Evolutionary conservation across 2,888 invertebrate genomes (phyloP), one percentile per base, ranked within the genome.

Genomic region (Oscheius sp.): DNA sequence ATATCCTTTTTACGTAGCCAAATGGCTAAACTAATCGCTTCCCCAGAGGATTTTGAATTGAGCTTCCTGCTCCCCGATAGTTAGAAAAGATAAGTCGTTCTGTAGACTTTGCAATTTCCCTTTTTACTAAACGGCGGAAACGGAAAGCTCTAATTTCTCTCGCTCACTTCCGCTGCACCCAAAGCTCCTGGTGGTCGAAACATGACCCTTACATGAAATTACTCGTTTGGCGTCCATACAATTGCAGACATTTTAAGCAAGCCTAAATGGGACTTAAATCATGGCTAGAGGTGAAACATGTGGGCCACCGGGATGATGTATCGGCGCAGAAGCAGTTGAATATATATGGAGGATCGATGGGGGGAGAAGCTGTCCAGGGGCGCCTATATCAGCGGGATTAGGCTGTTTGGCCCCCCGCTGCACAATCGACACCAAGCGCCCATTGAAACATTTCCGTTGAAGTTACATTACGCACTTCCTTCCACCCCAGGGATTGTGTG

Each of bases 381-480:
- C 61, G 61, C 61, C 61, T 45, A 61, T 61, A 61, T 61, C 61
- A 42, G 45, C 61, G 42, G 61, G 61, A 61, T 61, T 61, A 61
- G 61, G 61, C 61, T 61, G 42, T 61, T 61, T 61, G 61, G 61
- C 61, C 55, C 48, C 55, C 55, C 42, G 61, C 61, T 61, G 61
- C 61, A 61, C 61, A 61, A 61, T 61, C 45, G 61, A 61, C 61
- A 61, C 61, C 61, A 61, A 61, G 61, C 61, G 45, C 61, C 45
- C 45, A 61, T 42, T 45, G 61, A 45, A 61, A 61, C 61, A 42
- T 61, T 45, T 61, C 61, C 55, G 55, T 20, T 27, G 27, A 55
- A 55, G 55, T 55, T 55, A 55, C 55, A 33, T 33, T 55, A 33
- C 34, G 17, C 55, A 33, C 31, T 55, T n/a, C 34, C 31, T 15